Evolutionary conservation across 2,113 vertebrate genomes (phyloP).

Genomic region (Tinamus guttatus): DNA sequence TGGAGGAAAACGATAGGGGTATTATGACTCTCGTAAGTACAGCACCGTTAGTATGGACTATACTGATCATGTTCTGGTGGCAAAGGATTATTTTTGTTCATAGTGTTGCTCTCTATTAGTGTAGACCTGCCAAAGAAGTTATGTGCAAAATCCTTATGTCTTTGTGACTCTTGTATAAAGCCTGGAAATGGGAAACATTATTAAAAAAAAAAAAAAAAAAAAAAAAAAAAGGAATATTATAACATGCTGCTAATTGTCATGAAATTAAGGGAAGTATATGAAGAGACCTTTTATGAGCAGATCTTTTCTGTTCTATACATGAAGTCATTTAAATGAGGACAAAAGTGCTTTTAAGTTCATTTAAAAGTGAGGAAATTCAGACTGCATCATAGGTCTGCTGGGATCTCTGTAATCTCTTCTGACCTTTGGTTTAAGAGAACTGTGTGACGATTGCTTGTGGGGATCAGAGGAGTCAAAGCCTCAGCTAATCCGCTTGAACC

Average conservation of each 20-base stretch:
- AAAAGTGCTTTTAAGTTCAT: background rate
- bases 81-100: background rate
- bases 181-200: accelerated
- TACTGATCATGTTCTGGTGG: background rate
- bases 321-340: background rate
- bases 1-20: no score
- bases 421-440: background rate
- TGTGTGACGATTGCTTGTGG: background rate
- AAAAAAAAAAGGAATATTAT: background rate
- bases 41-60: background rate
- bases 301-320: background rate
- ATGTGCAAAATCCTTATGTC: background rate
- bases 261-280: background rate
- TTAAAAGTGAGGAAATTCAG: background rate
- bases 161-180: background rate
- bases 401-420: background rate
- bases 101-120: background rate
- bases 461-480: background rate
- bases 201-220: background rate
- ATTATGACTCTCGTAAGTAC: background rate
- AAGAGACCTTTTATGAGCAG: background rate
- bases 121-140: background rate
- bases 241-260: background rate
- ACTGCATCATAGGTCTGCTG: background rate
- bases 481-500: background rate